Evolutionary conservation across 2,888 invertebrate species (phyloP), one percentile per base, ranked within the genome.

Genomic region (Hirtodrosophila cameraria): DNA sequence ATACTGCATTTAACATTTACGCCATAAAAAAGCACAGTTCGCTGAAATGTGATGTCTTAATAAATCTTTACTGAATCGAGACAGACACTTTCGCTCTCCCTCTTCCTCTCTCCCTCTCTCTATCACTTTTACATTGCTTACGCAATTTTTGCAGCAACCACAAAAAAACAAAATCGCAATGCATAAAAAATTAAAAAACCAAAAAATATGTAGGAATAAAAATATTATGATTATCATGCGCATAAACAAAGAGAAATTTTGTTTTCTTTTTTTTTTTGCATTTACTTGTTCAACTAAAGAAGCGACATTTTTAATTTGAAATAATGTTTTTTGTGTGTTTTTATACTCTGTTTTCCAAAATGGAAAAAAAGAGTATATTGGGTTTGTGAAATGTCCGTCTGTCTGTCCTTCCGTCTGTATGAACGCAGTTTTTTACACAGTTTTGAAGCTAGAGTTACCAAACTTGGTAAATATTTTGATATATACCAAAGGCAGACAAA

Each of bases 11-110:
- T 59, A 50, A 45, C 25, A 35, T 35, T 46, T 38, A 27, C 50
- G 52, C 55, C 27, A 49, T 28, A 46, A 36, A 52, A 46, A 35
- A 57, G 58, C 48, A 48, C 38, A 53, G 57, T 68, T 68, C 55
- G 50, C 55, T 52, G 67, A 63, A 68, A 68, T 41, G 45, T 68
- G 52, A 68, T 68, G 57, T 63, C 57, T 69, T 41, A 57, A 15
- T 36, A 23, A 59, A 59, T 31, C 54, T 13, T 41, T 43, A 48
- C 53, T 52, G 31, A 58, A 49, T 43, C 43, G 46, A 66, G 23
- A 41, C 49, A 49, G 30, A 33, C 11, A 15, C 18, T 20, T 3
- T 9, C 33, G 15, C 6, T 15, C 31, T 23, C 30, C 8, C 31
- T 27, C 31, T 13, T 23, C 11, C 15, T 15, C 6, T 27, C n/a